Conservation (phyloP, 1,140 invertebrate genomes). For the Cyphomyrmex costatus region DNA sequence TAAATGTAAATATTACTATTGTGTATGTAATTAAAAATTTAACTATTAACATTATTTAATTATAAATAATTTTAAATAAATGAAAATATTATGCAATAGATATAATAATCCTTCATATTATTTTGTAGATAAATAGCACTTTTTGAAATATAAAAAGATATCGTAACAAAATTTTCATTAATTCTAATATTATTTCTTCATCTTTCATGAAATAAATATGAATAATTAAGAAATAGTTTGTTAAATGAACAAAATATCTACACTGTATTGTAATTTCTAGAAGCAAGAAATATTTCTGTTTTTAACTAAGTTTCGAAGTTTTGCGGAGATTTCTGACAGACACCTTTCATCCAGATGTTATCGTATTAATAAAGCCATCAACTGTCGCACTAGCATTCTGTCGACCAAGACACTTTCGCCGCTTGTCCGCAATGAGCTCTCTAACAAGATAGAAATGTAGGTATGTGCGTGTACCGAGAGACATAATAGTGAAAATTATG, state of each 20-base stretch:
- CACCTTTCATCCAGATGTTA: constrained; percentile 59
- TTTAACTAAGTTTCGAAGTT: constrained; percentile 51
- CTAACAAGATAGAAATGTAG: constrained; percentile 5
- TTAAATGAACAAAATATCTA: background rate
- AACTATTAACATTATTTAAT: background rate
- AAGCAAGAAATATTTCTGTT: background rate
- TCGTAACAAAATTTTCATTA: too few species aligned
- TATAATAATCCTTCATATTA: background rate
- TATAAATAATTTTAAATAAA: background rate
- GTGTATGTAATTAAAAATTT: background rate
- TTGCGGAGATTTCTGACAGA: constrained; percentile 33
- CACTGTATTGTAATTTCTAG: background rate
- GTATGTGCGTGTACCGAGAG: background rate
- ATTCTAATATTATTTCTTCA: background rate
- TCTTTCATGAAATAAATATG: background rate
- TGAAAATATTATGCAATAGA: background rate
- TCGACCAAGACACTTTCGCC: constrained; percentile 23
- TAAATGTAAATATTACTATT: background rate
- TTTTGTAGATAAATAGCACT: background rate
- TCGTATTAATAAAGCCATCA: constrained; percentile 59
- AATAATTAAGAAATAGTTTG: background rate
- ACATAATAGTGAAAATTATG: constrained; percentile 32
- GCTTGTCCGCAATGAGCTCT: constrained; percentile 4
- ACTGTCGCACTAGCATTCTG: constrained; percentile 46
- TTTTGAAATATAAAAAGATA: background rate